Base-by-base conservation (phyloP, 2,797 vertebrate genomes). In the Fistularia commersonii region DNA sequence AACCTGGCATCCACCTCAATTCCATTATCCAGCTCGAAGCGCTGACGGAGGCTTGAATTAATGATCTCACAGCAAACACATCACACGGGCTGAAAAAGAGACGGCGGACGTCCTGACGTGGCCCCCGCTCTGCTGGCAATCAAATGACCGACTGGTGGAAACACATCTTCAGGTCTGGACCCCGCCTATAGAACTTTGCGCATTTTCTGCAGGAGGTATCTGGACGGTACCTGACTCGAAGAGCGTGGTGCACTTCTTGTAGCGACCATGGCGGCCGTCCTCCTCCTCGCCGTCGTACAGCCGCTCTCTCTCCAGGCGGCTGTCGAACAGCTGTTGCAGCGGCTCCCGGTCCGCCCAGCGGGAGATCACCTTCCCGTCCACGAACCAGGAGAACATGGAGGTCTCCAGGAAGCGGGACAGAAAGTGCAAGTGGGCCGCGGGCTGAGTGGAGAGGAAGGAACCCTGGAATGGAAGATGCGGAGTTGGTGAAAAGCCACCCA, bases 341-440 rank as follows among this genome's bases (percentile, higher is more conserved):
- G 94, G 92, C 15, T 99, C 97, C 65, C 93, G 93, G 41, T 97
- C 95, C 32, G 95, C 94, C 96, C 97, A 98, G 49, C 94, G 93
- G 33, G 97, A 95, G 76, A 98, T 92, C 67, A 97, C 96, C 82
- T 99, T 99, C 79, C 95, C 94, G 72, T 99, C 97, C 64, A 98
- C 93, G 67, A 99, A 99, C 8, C 93, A 94, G 54, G 95, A 96
- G 83, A 99, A 99, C 95, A 99, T 99, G 89, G 96, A 93, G 7
- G 97, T 99, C 89, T 99, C 97, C 42, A 99, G 92, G 87, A 99
- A 99, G 71, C 92, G 94, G 8, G 97, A 99, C 69, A 99, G 90
- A 81, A 99, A 99, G 53, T 92, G 93, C 76, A 97, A 88, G 74
- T 95, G 94, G 42, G 91, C 88, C 39, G 92, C 91, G 0, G 97